Conservation (phyloP, 2,113 vertebrate genomes). For the Anarhynchus alexandrinus region DNA sequence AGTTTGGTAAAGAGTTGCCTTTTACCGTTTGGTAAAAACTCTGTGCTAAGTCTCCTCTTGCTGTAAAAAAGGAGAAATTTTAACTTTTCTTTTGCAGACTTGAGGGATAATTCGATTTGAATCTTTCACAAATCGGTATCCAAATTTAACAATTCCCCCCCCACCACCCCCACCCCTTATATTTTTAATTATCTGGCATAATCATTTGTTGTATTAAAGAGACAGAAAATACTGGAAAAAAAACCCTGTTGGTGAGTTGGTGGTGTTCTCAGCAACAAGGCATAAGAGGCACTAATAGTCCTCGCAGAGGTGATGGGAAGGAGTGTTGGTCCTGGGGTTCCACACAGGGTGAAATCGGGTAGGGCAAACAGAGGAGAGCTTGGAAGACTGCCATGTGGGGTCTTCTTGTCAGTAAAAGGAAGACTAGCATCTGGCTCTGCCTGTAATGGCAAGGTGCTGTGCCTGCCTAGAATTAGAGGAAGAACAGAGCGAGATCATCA, state of each 20-base stretch:
- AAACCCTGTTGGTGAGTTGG: background rate
- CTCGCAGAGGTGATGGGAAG: background rate
- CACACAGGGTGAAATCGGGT: background rate
- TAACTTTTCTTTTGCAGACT: background rate
- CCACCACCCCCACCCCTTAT: background rate
- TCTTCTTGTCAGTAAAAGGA: background rate
- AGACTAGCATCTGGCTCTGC: background rate
- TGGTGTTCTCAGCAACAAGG: background rate
- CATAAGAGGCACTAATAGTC: background rate
- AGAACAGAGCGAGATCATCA: background rate
- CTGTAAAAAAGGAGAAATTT: background rate
- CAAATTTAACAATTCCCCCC: background rate
- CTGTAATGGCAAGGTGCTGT: background rate
- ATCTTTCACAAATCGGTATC: background rate
- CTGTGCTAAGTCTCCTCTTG: background rate
- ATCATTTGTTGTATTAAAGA: background rate
- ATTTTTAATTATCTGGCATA: background rate
- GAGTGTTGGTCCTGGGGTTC: background rate
- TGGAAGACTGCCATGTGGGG: background rate
- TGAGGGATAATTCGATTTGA: background rate
- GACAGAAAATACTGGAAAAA: background rate
- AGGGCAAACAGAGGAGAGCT: background rate
- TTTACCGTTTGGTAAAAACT: background rate
- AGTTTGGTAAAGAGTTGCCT: background rate
- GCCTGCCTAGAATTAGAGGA: background rate